phyloP scores from a whole-genome alignment of 2,888 invertebrate genomes.

The Ophion slaviceki region DNA sequence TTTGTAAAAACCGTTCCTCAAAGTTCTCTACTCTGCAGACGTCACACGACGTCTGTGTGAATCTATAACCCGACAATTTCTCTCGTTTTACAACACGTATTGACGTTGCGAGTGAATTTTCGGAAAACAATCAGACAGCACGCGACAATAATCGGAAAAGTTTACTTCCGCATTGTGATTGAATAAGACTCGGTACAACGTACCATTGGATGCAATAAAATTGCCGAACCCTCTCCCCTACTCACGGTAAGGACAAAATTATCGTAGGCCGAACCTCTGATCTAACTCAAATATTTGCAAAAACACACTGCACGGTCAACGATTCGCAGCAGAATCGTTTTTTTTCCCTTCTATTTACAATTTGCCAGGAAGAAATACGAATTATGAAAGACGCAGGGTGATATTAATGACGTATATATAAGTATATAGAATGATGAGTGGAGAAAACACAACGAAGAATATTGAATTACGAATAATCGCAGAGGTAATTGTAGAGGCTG shows the following conservation, averaged over 20 bases:
- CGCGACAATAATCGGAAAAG: conserved; percentile 13
- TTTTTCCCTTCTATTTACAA: conserved; percentile 48
- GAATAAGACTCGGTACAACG: conserved; percentile 27
- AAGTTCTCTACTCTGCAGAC: neutral
- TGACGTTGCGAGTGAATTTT: neutral
- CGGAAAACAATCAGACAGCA: conserved; percentile 5
- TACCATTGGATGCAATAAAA: conserved; percentile 31
- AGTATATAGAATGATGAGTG: conserved; percentile 27
- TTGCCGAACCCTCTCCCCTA: neutral
- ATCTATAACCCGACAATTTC: neutral
- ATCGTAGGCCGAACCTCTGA: conserved; percentile 15
- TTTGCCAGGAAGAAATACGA: conserved; percentile 40
- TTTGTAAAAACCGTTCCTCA: neutral
- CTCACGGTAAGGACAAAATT: neutral
- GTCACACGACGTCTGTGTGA: neutral
- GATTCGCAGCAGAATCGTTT: neutral
- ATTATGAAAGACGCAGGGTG: conserved; percentile 48
- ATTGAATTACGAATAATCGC: conserved; percentile 49
- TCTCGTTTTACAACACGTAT: neutral
- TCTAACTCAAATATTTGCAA: conserved; percentile 3
- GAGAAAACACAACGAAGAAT: conserved; percentile 38
- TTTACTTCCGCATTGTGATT: conserved; percentile 6
- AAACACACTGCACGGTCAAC: conserved; percentile 1
- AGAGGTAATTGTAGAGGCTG: conserved; percentile 43
- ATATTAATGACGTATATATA: conserved; percentile 29